Base-by-base conservation (phyloP, 2,797 vertebrate genomes). In the Gephyroberyx darwinii region DNA sequence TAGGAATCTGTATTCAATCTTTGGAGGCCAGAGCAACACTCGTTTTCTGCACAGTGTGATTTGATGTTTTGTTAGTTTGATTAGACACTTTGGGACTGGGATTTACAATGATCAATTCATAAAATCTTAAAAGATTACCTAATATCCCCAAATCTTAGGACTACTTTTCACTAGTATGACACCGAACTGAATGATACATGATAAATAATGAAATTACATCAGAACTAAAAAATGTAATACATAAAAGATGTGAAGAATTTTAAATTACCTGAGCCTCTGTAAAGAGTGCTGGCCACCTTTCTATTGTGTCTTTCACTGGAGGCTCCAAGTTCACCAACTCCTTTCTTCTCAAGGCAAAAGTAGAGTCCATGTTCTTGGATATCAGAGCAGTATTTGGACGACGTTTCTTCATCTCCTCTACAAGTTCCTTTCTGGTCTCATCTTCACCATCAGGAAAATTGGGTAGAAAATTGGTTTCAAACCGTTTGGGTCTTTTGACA, bases 201-300 rank as follows among this genome's bases (percentile, higher is more conserved):
- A 45, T 13, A 45, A 45, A 45, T 45, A 45, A 14, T 45, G 43
- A 41, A 45, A 16, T 45, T 16, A 45, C 43, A 45, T 52, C 5
- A 52, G 9, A 52, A 52, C 19, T 52, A 52, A 52, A 52, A 52
- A 52, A 52, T 6, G 6, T 35, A 63, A 54, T 65, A 37, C 1
- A 54, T 55, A 66, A 31, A 31, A 66, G 52, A 8, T 5, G 19
- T 22, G 64, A 14, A 66, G 64, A 66, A 22, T 66, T 66, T 66
- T 66, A 55, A 65, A 66, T 72, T 68, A 61, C 75, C 56, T 66
- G 56, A 50, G 10, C 52, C 35, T 54, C 67, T 70, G 60, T 71
- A 19, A 71, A 77, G 5, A 75, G 73, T 56, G 73, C 58, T 52
- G 73, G 74, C 65, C 73, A 63, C 61, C 61, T 63, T 62, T 53